Percentiles rank a stretch among this genome's conserved stretches.
phyloP scores from a whole-genome alignment of 2,888 invertebrate genomes.

The Diaphora mendica region DNA sequence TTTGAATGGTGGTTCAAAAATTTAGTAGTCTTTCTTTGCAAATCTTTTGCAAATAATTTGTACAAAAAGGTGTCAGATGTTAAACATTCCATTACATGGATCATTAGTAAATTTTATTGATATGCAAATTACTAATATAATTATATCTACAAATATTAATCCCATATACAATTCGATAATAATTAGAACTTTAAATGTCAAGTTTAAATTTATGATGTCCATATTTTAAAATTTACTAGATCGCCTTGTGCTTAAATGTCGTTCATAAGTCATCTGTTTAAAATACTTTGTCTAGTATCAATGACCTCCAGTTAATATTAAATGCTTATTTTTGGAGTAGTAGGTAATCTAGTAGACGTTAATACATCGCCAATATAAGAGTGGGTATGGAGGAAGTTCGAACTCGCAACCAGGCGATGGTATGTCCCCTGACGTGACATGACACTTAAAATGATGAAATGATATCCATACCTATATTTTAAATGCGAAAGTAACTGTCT shows the following conservation, averaged over 20 bases:
- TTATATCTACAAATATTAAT: conserved; percentile 1
- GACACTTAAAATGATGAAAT: no score
- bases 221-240: background rate
- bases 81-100: background rate
- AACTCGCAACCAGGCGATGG: background rate
- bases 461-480: no score
- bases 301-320: background rate
- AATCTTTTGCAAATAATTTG: background rate
- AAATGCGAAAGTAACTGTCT: no score
- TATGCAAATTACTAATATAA: background rate
- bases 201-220: background rate
- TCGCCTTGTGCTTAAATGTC: background rate
- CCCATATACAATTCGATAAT: background rate
- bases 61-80: background rate
- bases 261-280: background rate
- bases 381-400: background rate
- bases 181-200: conserved; percentile 1
- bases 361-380: background rate
- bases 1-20: background rate
- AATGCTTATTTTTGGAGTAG: background rate
- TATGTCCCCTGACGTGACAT: background rate
- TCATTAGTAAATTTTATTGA: background rate
- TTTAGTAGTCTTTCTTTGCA: no score
- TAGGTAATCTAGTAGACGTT: no score
- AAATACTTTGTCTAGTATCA: background rate